A percentile compares a stretch with the other conserved stretches of the same genome.
phyloP scores from a whole-genome alignment of 1,140 invertebrate genomes.

The Drosophila auraria region DNA sequence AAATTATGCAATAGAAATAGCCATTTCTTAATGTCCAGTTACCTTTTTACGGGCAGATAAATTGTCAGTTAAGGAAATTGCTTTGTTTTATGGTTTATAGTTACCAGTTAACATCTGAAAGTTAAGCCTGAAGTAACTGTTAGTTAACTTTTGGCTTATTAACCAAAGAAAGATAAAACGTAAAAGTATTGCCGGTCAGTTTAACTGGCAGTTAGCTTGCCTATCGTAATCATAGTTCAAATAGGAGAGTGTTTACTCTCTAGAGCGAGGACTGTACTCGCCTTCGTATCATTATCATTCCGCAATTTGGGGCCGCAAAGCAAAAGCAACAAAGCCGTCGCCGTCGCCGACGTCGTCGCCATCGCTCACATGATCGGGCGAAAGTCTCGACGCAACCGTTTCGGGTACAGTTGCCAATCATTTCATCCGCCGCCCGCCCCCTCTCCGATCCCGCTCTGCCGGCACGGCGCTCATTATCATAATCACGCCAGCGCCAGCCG shows the following conservation, averaged over 20 bases:
- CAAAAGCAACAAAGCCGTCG: conserved; percentile 55
- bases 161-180: background rate
- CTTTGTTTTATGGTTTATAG: too few relatives aligned
- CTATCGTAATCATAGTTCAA: conserved; percentile 1
- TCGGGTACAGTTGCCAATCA: conserved; percentile 62
- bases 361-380: conserved; percentile 78
- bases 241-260: conserved; percentile 1
- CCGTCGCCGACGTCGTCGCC: conserved; percentile 46
- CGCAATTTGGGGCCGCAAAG: conserved; percentile 41
- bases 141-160: background rate
- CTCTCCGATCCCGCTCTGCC: conserved; percentile 6
- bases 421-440: conserved; percentile 25
- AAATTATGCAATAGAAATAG: background rate
- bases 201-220: background rate
- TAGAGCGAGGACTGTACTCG: conserved; percentile 11
- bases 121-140: background rate
- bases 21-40: too few relatives aligned
- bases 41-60: too few relatives aligned
- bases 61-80: background rate
- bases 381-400: conserved; percentile 53
- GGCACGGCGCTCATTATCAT: conserved; percentile 69
- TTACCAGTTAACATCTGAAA: background rate
- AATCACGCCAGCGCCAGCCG: conserved; percentile 62
- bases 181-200: background rate
- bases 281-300: conserved; percentile 44